Base-by-base conservation (phyloP, 2,113 vertebrate species). In the Phodopus roborovskii region DNA sequence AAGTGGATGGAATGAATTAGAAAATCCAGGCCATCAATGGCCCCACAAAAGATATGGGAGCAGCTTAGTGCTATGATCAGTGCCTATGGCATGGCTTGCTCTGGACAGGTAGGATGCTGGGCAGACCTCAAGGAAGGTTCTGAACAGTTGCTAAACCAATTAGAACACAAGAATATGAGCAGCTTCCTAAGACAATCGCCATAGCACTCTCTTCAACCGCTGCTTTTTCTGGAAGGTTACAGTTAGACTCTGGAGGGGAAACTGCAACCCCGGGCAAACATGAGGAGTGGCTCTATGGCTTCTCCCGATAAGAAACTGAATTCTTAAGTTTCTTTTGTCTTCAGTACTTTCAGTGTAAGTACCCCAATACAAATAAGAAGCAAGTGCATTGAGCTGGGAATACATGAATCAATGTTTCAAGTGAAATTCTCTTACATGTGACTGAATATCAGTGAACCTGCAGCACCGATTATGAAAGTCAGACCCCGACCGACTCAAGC, bases 1-100 rank as follows among this genome's bases (percentile, higher is more conserved):
- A 94, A 90, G 4, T 36, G 15, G 36, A 2, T 30, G 30, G 60
- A 95, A 94, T 45, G 75, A 96, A 94, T 92, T 73, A 92, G 28
- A 88, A 92, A 95, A 82, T 88, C 56, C 58, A 17, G 92, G 10
- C 81, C 60, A 56, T 17, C 16, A 50, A 9, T 20, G 66, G 64
- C 33, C 66, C 13, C 88, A 78, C 70, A 64, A 95, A 94, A 84
- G 39, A 45, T 77, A 48, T 36, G 13, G 42, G 62, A 36, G 56
- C 28, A 82, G 79, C 24, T n/a, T 28, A 2, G 15, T 0, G 3
- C 17, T 42, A 70, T 12, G 26, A 30, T 95, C n/a, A 45, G 15
- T 19, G 3, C 10, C 8, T 12, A 64, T 50, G 16, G 28, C 50
- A 71, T 11, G 7, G 3, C 74, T 66, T 58, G 2, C 7, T 17